Conservation (phyloP, 1,140 invertebrate genomes). For the Tigriopus japonicus region DNA sequence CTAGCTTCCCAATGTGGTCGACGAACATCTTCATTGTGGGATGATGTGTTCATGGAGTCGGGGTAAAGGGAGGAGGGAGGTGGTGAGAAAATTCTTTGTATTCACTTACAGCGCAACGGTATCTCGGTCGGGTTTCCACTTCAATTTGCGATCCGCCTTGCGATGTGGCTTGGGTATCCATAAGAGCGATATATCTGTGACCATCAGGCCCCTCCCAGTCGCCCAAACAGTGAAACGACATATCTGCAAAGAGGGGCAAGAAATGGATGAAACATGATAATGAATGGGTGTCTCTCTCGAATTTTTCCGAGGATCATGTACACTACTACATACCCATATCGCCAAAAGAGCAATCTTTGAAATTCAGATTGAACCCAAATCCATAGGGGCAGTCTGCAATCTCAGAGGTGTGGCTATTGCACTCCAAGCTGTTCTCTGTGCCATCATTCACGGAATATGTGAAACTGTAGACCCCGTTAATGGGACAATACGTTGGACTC, state of each 20-base stretch:
- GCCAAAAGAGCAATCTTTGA: conserved; percentile 36
- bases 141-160: conserved; percentile 17
- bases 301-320: not conserved
- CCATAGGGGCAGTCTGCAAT: conserved; percentile 43
- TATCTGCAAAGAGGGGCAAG: conserved; percentile 27
- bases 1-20: too few species aligned
- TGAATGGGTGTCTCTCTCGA: not conserved
- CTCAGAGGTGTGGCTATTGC: conserved; percentile 34
- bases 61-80: not conserved
- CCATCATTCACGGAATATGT: conserved; percentile 38
- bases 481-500: conserved; percentile 40
- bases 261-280: conserved; percentile 13
- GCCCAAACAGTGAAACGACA: conserved; percentile 44
- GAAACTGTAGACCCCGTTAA: conserved; percentile 42
- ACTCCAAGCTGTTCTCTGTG: conserved; percentile 31
- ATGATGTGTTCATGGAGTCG: not conserved
- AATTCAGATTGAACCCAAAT: conserved; percentile 36
- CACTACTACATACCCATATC: conserved; percentile 33
- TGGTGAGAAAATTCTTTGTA: not conserved
- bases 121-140: conserved; percentile 32
- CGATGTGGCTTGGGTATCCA: conserved; percentile 30
- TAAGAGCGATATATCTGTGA: conserved; percentile 39
- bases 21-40: too few species aligned
- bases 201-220: conserved; percentile 38
- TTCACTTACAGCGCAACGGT: conserved; percentile 44